These are phyloP conservation scores for Protula sp. DNA, from an alignment of 2,888 invertebrate genomes.

Conservation along the genomic window DNA sequence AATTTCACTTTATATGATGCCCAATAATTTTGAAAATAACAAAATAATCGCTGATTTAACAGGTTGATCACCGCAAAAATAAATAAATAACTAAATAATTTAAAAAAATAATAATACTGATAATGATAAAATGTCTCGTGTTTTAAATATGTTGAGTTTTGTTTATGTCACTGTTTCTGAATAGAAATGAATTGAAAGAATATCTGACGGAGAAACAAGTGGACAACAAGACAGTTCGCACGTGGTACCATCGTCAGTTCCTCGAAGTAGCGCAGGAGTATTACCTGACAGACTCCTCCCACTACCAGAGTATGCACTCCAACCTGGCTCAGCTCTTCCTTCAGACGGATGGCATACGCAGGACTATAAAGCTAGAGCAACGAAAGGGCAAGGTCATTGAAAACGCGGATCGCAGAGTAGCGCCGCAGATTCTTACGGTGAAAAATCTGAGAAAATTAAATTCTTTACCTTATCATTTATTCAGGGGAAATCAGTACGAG, in stretches of 20 bases:
- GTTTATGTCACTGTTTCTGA: no score
- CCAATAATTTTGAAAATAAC: no score
- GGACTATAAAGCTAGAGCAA: conserved; percentile 19
- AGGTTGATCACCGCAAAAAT: no score
- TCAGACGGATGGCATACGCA: conserved; percentile 14
- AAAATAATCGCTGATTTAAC: no score
- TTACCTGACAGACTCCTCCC: conserved; percentile 3
- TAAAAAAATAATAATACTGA: no score
- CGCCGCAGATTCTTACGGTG: conserved; percentile 11
- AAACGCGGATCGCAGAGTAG: conserved; percentile 22
- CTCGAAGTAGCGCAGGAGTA: conserved; percentile 26
- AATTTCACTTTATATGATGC: no score
- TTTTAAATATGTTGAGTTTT: no score
- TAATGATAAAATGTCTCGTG: no score
- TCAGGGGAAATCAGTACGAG: conserved; percentile 5
- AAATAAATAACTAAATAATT: no score
- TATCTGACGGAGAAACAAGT: conserved; percentile 31
- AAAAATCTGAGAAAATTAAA: conserved; percentile 22
- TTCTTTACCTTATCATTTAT: conserved; percentile 21
- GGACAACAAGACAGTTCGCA: conserved; percentile 33
- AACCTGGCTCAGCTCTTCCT: conserved; percentile 17
- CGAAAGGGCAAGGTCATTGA: conserved; percentile 14
- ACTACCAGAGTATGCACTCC: conserved; percentile 6
- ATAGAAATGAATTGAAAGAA: conserved; percentile 24
- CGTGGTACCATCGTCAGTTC: conserved; percentile 42